Conservation (phyloP, 2,888 invertebrate genomes). For the Drosophila austrosaltans region DNA sequence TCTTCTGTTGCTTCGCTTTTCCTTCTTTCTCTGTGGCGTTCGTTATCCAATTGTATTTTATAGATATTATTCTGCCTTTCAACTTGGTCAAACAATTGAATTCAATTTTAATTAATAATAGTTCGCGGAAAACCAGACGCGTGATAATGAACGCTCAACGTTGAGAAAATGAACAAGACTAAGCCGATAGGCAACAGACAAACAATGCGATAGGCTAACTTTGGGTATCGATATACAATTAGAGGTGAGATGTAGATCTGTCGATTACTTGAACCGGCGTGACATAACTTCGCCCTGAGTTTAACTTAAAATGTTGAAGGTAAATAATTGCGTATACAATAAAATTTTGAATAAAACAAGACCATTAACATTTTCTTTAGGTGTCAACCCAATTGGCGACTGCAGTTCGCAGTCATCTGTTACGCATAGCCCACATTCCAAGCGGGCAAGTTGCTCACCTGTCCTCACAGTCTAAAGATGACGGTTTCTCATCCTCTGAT, state of each 20-base stretch:
- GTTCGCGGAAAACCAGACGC: constrained; percentile 43
- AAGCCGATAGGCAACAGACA: neutral
- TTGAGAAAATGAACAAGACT: constrained; percentile 11
- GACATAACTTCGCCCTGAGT: neutral
- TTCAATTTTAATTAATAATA: constrained; percentile 45
- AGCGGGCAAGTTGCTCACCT: constrained; percentile 60
- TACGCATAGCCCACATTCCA: constrained; percentile 27
- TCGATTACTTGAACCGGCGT: constrained; percentile 2
- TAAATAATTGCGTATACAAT: neutral
- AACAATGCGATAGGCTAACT: neutral
- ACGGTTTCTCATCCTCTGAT: constrained; percentile 72
- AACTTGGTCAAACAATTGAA: neutral
- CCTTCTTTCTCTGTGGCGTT: constrained; percentile 23
- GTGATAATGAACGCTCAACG: constrained; percentile 18
- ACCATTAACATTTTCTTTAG: neutral
- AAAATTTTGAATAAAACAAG: neutral
- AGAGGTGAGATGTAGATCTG: neutral
- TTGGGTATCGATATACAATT: neutral
- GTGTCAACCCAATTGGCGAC: neutral
- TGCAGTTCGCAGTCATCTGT: neutral
- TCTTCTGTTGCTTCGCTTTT: constrained; percentile 31
- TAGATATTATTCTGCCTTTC: constrained; percentile 23
- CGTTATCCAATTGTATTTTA: constrained; percentile 9
- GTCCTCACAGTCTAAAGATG: constrained; percentile 69
- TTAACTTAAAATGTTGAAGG: constrained; percentile 4